phyloP scores from a whole-genome alignment of 2,888 invertebrate species.

The Euproctis similis region DNA sequence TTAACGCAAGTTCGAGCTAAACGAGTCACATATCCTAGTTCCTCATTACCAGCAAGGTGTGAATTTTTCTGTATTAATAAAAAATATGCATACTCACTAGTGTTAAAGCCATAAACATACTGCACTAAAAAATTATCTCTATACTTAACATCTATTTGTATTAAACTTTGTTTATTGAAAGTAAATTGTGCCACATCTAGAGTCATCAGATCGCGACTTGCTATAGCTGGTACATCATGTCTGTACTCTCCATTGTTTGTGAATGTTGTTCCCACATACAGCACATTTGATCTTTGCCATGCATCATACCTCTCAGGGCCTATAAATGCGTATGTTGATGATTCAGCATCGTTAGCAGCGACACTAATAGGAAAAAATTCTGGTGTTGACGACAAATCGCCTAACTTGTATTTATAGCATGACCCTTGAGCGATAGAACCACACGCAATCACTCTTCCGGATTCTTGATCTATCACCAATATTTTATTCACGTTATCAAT shows the following conservation, averaged over 20 bases:
- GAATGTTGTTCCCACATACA: conserved; percentile 95
- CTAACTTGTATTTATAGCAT: conserved; percentile 88
- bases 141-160: conserved; percentile 94
- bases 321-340: conserved; percentile 94
- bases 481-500: conserved; percentile 95
- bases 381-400: conserved; percentile 84
- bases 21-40: conserved; percentile 91
- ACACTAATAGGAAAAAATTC: conserved; percentile 88
- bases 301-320: conserved; percentile 91
- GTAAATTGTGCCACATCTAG: conserved; percentile 88
- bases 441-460: conserved; percentile 87
- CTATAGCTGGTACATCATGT: conserved; percentile 94
- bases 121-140: conserved; percentile 96
- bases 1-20: conserved; percentile 95
- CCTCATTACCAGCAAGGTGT: conserved; percentile 90
- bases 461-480: conserved; percentile 87
- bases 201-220: conserved; percentile 87
- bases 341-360: conserved; percentile 92
- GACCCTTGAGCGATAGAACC: conserved; percentile 93
- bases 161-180: conserved; percentile 88
- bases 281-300: conserved; percentile 88
- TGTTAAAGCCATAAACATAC: conserved; percentile 97
- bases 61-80: conserved; percentile 95
- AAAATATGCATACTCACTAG: conserved; percentile 96
- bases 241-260: conserved; percentile 94